Evolutionary conservation across 64 coral and sea anemone species (phyloP).

Genomic region (Trachythela sp.): DNA sequence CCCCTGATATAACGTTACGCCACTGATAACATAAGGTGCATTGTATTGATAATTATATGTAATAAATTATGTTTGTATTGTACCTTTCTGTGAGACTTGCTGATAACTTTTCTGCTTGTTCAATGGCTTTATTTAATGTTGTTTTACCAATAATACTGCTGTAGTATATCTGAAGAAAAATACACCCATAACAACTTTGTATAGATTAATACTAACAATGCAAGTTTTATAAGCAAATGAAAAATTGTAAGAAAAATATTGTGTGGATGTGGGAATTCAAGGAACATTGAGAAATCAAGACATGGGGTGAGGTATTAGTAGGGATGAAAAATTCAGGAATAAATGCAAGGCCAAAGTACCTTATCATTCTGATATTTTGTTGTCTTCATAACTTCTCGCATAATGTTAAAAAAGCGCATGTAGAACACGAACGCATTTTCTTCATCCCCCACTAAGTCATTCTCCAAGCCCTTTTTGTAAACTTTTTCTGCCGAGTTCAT

Average conservation of each 20-base stretch:
- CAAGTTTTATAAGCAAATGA: neutral
- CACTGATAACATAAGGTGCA: neutral
- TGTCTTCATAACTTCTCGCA: conserved; percentile 58
- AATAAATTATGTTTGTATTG: neutral
- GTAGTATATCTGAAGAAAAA: conserved; percentile 29
- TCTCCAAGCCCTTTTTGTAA: conserved; percentile 56
- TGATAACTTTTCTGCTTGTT: conserved; percentile 51
- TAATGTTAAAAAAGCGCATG: conserved; percentile 82
- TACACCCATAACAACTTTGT: neutral
- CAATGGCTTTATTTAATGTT: conserved; percentile 43
- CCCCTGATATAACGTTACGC: no score
- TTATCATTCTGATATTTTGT: conserved; percentile 63
- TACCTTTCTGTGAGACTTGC: conserved; percentile 60
- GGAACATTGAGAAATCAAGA: neutral
- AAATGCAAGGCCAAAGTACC: conserved; percentile 39
- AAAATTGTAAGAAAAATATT: neutral
- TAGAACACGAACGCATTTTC: conserved; percentile 86
- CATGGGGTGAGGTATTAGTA: neutral
- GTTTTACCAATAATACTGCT: conserved; percentile 47
- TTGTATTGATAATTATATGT: neutral
- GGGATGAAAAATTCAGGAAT: no score
- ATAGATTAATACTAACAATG: neutral
- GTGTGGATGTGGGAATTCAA: neutral
- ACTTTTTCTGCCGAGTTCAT: conserved; percentile 74
- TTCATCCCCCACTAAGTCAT: conserved; percentile 67